A percentile compares a stretch with the other conserved stretches of the same genome.
Evolutionary conservation across 1,140 invertebrate genomes (phyloP).

Genomic region (Nasonia longicornis): DNA sequence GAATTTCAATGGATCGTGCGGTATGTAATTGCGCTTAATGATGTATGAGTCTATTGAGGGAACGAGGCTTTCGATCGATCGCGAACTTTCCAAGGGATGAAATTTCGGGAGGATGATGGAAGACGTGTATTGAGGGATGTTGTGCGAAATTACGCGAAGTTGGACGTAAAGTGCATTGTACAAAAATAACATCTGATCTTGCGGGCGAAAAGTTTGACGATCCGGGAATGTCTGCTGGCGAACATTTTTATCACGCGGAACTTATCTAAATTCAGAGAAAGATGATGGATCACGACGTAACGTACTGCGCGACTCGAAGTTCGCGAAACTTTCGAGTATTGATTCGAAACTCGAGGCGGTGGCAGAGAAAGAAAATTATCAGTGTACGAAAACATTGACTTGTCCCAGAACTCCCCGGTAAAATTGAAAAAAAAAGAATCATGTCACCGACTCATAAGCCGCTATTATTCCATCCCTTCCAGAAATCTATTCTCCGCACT

Average conservation of each 20-base stretch:
- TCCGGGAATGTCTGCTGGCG: no score
- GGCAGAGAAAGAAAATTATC: background rate
- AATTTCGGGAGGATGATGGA: background rate
- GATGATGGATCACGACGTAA: constrained; percentile 13
- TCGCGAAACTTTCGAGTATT: constrained; percentile 4
- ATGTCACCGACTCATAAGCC: background rate
- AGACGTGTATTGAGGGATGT: background rate
- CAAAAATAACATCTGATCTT: background rate
- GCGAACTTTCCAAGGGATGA: background rate
- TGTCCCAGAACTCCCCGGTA: background rate
- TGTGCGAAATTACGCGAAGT: background rate
- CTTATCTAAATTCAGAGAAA: constrained; percentile 22
- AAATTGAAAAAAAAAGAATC: background rate
- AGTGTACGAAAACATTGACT: background rate
- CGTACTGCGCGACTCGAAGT: background rate
- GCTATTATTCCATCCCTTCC: background rate
- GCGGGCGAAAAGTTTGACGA: no score
- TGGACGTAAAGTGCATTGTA: background rate
- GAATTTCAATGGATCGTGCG: background rate
- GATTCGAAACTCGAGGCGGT: background rate
- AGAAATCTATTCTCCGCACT: constrained; percentile 12
- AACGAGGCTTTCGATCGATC: background rate
- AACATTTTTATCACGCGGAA: background rate
- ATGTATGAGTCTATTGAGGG: background rate
- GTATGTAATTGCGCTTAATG: background rate